These are phyloP conservation scores for Drosophila paramelanica DNA, from an alignment of 2,888 invertebrate genomes.

Conservation along the genomic window DNA sequence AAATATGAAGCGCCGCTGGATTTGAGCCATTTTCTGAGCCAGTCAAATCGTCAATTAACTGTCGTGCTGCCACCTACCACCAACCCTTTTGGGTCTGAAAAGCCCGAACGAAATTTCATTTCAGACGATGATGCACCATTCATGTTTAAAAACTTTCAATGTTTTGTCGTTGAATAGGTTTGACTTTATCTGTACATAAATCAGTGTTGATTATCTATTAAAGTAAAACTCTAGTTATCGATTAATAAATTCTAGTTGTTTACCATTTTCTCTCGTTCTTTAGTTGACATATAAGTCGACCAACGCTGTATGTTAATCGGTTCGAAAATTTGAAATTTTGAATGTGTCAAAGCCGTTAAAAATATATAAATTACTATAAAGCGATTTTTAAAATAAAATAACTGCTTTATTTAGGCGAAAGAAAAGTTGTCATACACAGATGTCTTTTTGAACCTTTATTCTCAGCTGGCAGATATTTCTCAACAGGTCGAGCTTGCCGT, in stretches of 20 bases:
- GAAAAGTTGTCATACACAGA: no score
- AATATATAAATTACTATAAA: neutral
- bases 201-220: neutral
- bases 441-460: no score
- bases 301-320: neutral
- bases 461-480: no score
- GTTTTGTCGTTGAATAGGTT: conserved; percentile 86
- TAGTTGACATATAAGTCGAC: neutral
- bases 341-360: conserved; percentile 1
- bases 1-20: conserved; percentile 88
- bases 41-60: conserved; percentile 85
- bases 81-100: conserved; percentile 89
- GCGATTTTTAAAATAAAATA: neutral
- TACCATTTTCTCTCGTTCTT: neutral
- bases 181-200: neutral
- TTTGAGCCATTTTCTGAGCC: conserved; percentile 86
- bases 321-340: neutral
- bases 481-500: no score
- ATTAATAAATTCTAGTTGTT: conserved; percentile 1
- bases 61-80: conserved; percentile 86
- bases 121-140: conserved; percentile 90
- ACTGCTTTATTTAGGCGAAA: no score
- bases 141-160: conserved; percentile 90
- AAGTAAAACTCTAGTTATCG: conserved; percentile 10
- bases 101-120: conserved; percentile 91